Evolutionary conservation across 1,140 invertebrate species (phyloP), one percentile per base, ranked within the genome.

Genomic region (Cephus cinctus): DNA sequence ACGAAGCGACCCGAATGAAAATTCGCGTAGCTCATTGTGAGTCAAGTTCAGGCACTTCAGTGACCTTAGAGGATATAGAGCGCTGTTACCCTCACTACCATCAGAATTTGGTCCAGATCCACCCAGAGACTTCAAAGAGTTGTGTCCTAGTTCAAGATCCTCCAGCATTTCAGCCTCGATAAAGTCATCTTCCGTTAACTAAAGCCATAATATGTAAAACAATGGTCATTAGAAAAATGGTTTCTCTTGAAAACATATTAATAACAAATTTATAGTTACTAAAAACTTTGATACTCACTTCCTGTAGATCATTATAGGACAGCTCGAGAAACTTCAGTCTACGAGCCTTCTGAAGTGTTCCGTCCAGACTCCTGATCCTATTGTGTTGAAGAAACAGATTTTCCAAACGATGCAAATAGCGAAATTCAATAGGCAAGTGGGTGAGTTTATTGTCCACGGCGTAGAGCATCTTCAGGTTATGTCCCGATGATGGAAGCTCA

Each of bases 141-240:
- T 92, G 56, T 85, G 80, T 0, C 83, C 83, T 14, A 91, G 73
- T 50, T 86, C 77, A 8, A 92, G 68, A 18, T 82, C 81, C 47
- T 86, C 82, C 45, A 92, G 63, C 46, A 76, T 69, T 47, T 84
- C 81, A 2, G 83, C 79, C 52, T 88, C 82, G 12, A 79, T 56
- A 64, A 92, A 92, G 53, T 90, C 88, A 43, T 89, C 85, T 56
- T 82, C 77, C n/a, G 83, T 80, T 42, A 91, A 56, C 86, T 88
- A 59, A 75, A 77, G 50, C 27, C 52, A 9, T 12, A 23, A 46
- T 22, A 43, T 5, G 23, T 12, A 23, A 22, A 36, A 36, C 27
- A 9, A n/a, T n/a, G n/a, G n/a, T n/a, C n/a, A n/a, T n/a, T n/a
- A n/a, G n/a, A n/a, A n/a, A n/a, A n/a, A n/a, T n/a, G n/a, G n/a